Base-by-base conservation (phyloP, 2,888 invertebrate genomes). In the Allophyes oxyacanthae region DNA sequence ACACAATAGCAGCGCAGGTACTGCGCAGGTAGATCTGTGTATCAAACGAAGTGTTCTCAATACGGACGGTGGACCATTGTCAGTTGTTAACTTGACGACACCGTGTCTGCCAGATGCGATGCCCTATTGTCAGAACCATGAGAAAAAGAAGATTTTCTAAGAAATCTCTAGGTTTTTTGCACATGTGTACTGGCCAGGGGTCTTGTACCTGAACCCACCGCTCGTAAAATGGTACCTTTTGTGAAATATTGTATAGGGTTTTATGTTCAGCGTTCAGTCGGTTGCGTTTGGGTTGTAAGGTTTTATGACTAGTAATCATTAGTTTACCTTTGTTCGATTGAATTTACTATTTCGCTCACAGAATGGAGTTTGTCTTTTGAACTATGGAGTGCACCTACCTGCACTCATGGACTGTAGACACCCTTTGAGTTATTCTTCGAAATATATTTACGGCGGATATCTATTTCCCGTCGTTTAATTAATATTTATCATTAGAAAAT, bases 41-140 rank as follows among this genome's bases (percentile, higher is more conserved):
- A 72, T 66, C 30, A 36, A 33, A 28, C 66, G 51, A 65, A 71
- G 71, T 63, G 53, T 72, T 74, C 70, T 65, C 61, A 58, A 77
- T 67, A 67, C 65, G 71, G 37, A 30, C 56, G 64, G 60, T 63
- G 26, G 61, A 62, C 77, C 67, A 84, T 90, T 90, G 88, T 90
- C 62, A 61, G 57, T 44, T 36, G 53, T 62, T 51, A 51, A 64
- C 53, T 64, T 75, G 89, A 87, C 90, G 91, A 89, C 92, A 84
- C 80, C 60, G 67, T 83, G 92, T 92, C 92, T 92, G 85, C 85
- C 91, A 91, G 91, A 91, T 91, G 87, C 83, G 78, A 66, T 64
- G 60, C 42, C 36, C 78, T 72, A 82, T 89, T 90, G 85, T 89
- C 78, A 69, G 73, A 77, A 60, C 49, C 60, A 58, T 65, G 73